A percentile compares a stretch with the other conserved stretches of the same genome.
These are phyloP conservation scores for Morus bassanus DNA, from an alignment of 2,797 vertebrate genomes.

Conservation along the genomic window DNA sequence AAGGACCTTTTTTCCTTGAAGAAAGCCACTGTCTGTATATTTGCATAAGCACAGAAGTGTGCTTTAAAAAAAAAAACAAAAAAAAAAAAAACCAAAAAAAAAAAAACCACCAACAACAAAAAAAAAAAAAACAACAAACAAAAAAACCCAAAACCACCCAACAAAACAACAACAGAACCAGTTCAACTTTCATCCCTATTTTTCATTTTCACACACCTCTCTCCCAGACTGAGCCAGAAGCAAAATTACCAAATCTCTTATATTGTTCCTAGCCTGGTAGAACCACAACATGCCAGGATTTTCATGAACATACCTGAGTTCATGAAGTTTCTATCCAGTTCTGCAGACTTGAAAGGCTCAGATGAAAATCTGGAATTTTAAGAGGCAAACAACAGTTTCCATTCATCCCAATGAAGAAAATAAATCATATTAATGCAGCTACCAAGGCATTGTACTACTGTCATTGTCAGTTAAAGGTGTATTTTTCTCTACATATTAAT, in stretches of 20 bases:
- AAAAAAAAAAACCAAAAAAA: background rate
- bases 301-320: background rate
- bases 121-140: too few species aligned
- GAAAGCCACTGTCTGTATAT: background rate
- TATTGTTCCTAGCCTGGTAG: background rate
- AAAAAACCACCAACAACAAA: background rate
- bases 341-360: background rate
- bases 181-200: background rate
- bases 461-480: background rate
- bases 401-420: background rate
- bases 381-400: background rate
- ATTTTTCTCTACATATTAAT: background rate
- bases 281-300: background rate
- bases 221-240: background rate
- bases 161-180: background rate
- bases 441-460: background rate
- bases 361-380: background rate
- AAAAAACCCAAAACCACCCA: too few species aligned
- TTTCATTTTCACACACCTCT: conserved; percentile 1
- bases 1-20: background rate
- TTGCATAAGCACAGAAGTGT: background rate
- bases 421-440: background rate
- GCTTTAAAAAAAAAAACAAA: background rate
- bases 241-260: background rate
- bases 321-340: background rate